Evolutionary conservation across 1,140 invertebrate genomes (phyloP).

Genomic region (Drosophila parvula): DNA sequence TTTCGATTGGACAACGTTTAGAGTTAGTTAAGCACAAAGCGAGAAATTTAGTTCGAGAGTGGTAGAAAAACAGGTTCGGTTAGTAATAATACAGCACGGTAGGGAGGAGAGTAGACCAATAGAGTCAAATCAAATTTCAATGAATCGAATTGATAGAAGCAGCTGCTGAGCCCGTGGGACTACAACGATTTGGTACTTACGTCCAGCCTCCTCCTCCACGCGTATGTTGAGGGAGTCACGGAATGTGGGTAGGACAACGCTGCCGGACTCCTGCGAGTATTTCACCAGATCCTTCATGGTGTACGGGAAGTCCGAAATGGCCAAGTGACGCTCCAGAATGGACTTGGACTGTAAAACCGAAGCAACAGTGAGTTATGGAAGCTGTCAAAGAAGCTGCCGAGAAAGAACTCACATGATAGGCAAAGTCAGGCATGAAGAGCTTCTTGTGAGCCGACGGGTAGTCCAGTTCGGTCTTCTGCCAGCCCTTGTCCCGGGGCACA

Average conservation of each 20-base stretch:
- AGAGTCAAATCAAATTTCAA: conserved; percentile 47
- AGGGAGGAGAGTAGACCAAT: conserved; percentile 43
- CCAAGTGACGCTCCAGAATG: conserved; percentile 92
- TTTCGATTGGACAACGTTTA: conserved; percentile 65
- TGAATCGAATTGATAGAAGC: conserved; percentile 46
- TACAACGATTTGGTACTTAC: conserved; percentile 85
- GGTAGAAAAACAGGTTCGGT: conserved; percentile 62
- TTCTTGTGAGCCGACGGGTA: conserved; percentile 92
- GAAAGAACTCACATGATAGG: conserved; percentile 89
- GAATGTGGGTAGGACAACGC: conserved; percentile 88
- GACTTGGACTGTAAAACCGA: conserved; percentile 87
- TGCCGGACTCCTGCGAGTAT: conserved; percentile 86
- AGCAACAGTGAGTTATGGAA: not conserved
- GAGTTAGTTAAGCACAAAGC: conserved; percentile 67
- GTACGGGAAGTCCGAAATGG: conserved; percentile 89
- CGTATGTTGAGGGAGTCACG: conserved; percentile 89
- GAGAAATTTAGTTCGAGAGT: conserved; percentile 62
- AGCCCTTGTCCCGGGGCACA: conserved; percentile 94
- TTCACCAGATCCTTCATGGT: conserved; percentile 91
- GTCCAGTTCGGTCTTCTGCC: conserved; percentile 88
- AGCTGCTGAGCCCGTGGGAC: conserved; percentile 18
- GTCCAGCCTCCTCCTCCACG: conserved; percentile 90
- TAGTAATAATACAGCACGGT: conserved; percentile 61
- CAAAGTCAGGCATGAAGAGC: conserved; percentile 91
- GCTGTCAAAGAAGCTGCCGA: too few species aligned